Evolutionary conservation across 2,797 vertebrate species (phyloP).

Genomic region (Enteromius afrohamiltoni): DNA sequence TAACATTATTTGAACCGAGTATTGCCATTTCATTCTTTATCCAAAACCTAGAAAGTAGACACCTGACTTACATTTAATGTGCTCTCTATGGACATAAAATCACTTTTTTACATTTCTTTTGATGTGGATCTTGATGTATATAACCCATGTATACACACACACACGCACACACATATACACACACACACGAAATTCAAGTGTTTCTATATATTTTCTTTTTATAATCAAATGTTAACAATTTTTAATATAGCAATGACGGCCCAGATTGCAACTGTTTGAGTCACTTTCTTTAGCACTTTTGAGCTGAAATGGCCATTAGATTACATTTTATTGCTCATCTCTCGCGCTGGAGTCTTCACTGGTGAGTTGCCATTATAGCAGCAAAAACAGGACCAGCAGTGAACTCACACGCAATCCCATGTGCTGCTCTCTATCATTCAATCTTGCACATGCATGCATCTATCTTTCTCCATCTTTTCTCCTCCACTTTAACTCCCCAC

Average conservation of each 20-base stretch:
- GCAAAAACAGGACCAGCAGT: slow-evolving; percentile 13
- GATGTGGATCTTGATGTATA: too few species aligned
- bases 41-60: too few species aligned
- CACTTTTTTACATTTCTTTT: too few species aligned
- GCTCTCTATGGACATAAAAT: too few species aligned
- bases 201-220: background rate
- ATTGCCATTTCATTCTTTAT: too few species aligned
- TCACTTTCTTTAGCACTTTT: background rate
- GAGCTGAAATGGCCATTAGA: background rate
- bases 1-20: too few species aligned
- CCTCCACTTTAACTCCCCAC: background rate
- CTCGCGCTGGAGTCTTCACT: background rate
- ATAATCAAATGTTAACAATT: background rate
- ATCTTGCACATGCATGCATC: background rate
- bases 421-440: slow-evolving; percentile 26
- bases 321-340: slow-evolving; percentile 21
- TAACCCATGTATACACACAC: too few species aligned
- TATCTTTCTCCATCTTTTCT: background rate
- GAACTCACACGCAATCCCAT: slow-evolving; percentile 5
- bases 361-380: background rate
- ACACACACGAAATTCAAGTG: background rate
- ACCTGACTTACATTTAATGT: too few species aligned
- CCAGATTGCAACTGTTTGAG: background rate
- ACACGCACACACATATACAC: too few species aligned
- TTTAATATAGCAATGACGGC: background rate